phyloP scores from a whole-genome alignment of 2,888 invertebrate genomes.

The Thysanoteuthis rhombus region DNA sequence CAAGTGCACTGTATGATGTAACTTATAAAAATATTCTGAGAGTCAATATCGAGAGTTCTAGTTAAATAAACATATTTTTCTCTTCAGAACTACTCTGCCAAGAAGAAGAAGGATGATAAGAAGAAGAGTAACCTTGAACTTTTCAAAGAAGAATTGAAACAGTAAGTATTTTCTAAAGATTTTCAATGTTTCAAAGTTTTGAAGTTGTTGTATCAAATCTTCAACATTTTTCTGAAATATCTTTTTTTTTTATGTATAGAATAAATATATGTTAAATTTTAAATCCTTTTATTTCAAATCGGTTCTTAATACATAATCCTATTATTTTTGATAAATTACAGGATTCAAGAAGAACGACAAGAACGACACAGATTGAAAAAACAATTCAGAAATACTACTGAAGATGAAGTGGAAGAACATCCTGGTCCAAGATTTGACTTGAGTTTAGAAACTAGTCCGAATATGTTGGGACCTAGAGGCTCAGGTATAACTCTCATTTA shows the following conservation, averaged over 20 bases:
- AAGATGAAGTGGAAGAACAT: constrained; percentile 21
- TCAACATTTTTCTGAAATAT: no score
- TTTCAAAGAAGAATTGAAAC: constrained; percentile 97
- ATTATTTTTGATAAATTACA: constrained; percentile 64
- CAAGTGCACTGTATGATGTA: no score
- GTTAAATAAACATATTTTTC: no score
- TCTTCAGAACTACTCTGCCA: constrained; percentile 38
- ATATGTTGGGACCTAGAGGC: background rate
- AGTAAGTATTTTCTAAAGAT: constrained; percentile 73
- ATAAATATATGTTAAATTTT: no score
- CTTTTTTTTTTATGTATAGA: no score
- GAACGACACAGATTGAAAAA: constrained; percentile 86
- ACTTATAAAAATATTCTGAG: no score
- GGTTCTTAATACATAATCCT: no score
- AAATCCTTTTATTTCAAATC: no score
- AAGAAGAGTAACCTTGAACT: constrained; percentile 96
- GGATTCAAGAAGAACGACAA: constrained; percentile 96
- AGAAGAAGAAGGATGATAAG: constrained; percentile 79
- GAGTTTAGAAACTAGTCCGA: constrained; percentile 15
- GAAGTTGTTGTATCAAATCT: no score
- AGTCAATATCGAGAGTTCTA: no score
- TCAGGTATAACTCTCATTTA: constrained; percentile 14
- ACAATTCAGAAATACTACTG: constrained; percentile 42
- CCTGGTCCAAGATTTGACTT: constrained; percentile 1
- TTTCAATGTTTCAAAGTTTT: no score